Conservation (phyloP, 1,140 invertebrate species). For the Saxidomus purpurata region DNA sequence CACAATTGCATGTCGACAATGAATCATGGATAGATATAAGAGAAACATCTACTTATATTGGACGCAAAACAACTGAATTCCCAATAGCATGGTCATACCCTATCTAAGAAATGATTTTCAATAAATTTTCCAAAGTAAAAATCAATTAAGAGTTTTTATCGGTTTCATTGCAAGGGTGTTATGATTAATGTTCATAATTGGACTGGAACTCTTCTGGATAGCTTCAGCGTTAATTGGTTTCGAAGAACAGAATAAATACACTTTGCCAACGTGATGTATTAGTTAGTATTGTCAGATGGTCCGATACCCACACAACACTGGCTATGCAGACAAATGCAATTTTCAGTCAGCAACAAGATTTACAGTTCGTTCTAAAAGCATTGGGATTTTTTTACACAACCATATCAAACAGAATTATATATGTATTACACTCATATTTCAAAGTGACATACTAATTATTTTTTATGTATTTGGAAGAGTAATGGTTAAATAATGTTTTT, state of each 20-base stretch:
- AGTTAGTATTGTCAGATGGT: neutral
- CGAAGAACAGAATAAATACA: conserved; percentile 28
- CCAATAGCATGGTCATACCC: neutral
- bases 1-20: too few relatives aligned
- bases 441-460: neutral
- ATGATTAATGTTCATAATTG: conserved; percentile 49
- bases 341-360: neutral
- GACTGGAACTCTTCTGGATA: neutral
- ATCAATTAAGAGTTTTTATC: conserved; percentile 25
- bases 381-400: neutral
- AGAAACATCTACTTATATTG: neutral
- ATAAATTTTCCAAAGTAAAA: conserved; percentile 16
- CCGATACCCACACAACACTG: neutral
- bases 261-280: conserved; percentile 1
- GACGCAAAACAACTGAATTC: neutral
- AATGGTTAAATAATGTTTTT: too few relatives aligned
- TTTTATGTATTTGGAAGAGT: too few relatives aligned
- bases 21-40: too few relatives aligned
- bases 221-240: conserved; percentile 21
- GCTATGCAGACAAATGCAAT: neutral
- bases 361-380: neutral
- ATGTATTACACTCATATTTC: neutral
- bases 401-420: neutral
- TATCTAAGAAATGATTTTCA: conserved; percentile 10
- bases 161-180: neutral